Base-by-base conservation (phyloP, 1,140 invertebrate species). In the Drosophila carrolli region DNA sequence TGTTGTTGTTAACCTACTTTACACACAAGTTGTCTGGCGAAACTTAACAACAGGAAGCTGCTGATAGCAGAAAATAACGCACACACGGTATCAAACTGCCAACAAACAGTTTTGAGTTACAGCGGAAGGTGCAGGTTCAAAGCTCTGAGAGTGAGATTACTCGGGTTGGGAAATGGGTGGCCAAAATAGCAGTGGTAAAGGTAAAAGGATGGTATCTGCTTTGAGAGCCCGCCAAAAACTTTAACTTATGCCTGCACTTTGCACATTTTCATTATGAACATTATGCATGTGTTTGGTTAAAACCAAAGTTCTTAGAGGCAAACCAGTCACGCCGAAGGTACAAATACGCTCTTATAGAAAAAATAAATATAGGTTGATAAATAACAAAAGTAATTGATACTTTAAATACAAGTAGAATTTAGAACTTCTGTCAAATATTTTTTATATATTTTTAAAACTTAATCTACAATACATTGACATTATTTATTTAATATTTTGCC, bases 41-140 rank as follows among this genome's bases (percentile, higher is more conserved):
- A 86, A 88, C 84, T 83, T 89, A 89, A 77, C 79, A 88, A 88
- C 83, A 88, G 83, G 83, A 88, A 83, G 67, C 76, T 61, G 84
- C 84, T 89, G 83, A 88, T 88, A 89, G 70, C 79, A 56, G 51
- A 60, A 70, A 65, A 70, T 66, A 60, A 73, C 60, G 41, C 35
- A 41, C 61, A 75, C 57, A 38, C 73, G 63, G 72, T 86, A 86
- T 88, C 83, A 65, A 57, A 51, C 60, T 75, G 82, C 50, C 78
- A 85, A 44, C 81, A 75, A 81, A 88, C 72, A 61, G 72, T 80
- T 86, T 77, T 80, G 84, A 88, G 75, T 89, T 83, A 88, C 71
- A 71, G 60, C 84, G 83, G 84, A 89, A 80, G 83, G 76, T 82
- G 78, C 35, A 75, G 80, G 83, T 83, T 89, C 75, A 86, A 77